Evolutionary conservation across 2,888 invertebrate species (phyloP).

Genomic region (Danaus chrysippus): DNA sequence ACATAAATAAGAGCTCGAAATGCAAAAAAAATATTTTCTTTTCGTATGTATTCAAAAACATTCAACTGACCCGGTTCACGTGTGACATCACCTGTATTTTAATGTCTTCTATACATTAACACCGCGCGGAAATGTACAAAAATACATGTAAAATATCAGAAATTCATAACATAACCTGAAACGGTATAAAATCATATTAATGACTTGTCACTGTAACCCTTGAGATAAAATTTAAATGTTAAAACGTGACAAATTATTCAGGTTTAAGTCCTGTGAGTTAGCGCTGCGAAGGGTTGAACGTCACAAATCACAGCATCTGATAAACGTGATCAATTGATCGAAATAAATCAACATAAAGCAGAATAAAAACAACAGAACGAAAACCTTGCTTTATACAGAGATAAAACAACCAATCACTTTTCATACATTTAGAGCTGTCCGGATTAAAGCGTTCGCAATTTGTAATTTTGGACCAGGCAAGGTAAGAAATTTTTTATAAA

Average conservation of each 20-base stretch:
- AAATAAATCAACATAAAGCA: slow-evolving; percentile 23
- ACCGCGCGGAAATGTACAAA: no score
- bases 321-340: slow-evolving; percentile 25
- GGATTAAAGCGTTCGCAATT: slow-evolving; percentile 10
- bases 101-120: no score
- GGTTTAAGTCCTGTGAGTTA: slow-evolving; percentile 1
- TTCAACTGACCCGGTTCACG: no score
- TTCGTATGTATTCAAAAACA: no score
- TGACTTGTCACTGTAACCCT: not conserved
- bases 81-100: no score
- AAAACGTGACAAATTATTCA: slow-evolving; percentile 5
- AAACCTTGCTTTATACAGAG: slow-evolving; percentile 4
- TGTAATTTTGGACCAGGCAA: not conserved
- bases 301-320: slow-evolving; percentile 26
- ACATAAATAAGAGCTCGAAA: no score
- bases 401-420: slow-evolving; percentile 6
- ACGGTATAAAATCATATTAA: not conserved
- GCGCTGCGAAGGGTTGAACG: slow-evolving; percentile 33
- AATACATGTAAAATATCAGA: no score
- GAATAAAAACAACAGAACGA: slow-evolving; percentile 11
- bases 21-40: no score
- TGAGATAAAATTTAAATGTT: slow-evolving; percentile 1
- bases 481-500: not conserved
- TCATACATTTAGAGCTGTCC: slow-evolving; percentile 9
- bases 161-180: no score